These are phyloP conservation scores for Tetanocera ferruginea DNA, from an alignment of 2,888 invertebrate genomes.

Conservation along the genomic window DNA sequence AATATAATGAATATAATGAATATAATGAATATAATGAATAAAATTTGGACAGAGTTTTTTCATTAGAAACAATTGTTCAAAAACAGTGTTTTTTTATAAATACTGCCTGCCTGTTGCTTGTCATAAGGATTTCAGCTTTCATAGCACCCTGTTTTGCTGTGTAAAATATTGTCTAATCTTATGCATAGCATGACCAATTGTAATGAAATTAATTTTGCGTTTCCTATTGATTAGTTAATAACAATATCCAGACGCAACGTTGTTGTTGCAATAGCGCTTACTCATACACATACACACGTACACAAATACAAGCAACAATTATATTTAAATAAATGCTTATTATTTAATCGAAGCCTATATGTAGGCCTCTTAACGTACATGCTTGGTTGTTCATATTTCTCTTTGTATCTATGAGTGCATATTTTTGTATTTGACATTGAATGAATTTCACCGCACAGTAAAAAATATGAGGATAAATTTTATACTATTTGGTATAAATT, in stretches of 20 bases:
- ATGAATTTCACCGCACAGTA: not conserved
- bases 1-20: no score
- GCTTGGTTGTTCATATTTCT: not conserved
- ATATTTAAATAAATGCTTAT: constrained; percentile 29
- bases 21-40: no score
- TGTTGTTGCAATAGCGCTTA: not conserved
- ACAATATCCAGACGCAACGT: not conserved
- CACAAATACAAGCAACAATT: not conserved
- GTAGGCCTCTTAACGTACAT: not conserved
- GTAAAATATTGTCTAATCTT: not conserved
- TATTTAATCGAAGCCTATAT: not conserved
- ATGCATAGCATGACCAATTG: not conserved
- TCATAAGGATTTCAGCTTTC: no score
- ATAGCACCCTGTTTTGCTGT: no score
- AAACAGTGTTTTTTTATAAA: no score
- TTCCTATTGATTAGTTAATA: not conserved
- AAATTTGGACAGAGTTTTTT: no score
- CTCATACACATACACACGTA: not conserved
- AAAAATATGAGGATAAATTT: no score
- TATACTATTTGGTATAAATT: not conserved
- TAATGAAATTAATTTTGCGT: constrained; percentile 15
- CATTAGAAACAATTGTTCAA: no score
- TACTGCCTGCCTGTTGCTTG: no score
- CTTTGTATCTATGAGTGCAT: not conserved
- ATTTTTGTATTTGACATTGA: not conserved